Percentiles rank a stretch among this genome's conserved stretches.
Evolutionary conservation across 2,888 invertebrate genomes (phyloP).

Genomic region (Cephus nigrinus): DNA sequence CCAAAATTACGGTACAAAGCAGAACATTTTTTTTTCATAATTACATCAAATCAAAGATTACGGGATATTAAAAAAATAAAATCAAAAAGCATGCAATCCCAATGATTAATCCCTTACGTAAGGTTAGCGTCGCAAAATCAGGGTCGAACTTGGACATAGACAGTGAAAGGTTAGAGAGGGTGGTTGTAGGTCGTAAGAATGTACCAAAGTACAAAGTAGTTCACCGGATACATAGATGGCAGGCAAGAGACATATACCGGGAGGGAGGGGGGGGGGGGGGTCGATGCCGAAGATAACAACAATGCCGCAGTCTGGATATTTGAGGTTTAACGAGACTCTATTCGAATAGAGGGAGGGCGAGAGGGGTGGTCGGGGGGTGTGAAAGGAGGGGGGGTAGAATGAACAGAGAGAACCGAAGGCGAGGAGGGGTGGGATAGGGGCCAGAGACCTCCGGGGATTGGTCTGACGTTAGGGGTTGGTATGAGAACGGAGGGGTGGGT

Average conservation of each 20-base stretch:
- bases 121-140: neutral
- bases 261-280: neutral
- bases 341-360: neutral
- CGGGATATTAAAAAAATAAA: neutral
- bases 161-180: neutral
- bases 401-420: neutral
- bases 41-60: too few relatives aligned
- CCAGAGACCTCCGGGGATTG: neutral
- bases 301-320: neutral
- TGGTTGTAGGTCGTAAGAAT: neutral
- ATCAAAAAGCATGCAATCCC: neutral
- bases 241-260: neutral
- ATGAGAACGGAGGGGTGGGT: conserved; percentile 20
- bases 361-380: neutral
- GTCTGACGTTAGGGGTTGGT: conserved; percentile 20
- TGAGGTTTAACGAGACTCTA: neutral
- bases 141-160: neutral
- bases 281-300: neutral
- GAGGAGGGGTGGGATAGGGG: neutral
- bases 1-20: neutral
- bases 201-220: neutral
- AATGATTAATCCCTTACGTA: neutral
- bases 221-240: neutral
- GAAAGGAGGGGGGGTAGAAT: neutral
- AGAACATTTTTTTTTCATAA: too few relatives aligned